phyloP scores from a whole-genome alignment of 2,797 vertebrate genomes.

The Sarcoramphus papa region DNA sequence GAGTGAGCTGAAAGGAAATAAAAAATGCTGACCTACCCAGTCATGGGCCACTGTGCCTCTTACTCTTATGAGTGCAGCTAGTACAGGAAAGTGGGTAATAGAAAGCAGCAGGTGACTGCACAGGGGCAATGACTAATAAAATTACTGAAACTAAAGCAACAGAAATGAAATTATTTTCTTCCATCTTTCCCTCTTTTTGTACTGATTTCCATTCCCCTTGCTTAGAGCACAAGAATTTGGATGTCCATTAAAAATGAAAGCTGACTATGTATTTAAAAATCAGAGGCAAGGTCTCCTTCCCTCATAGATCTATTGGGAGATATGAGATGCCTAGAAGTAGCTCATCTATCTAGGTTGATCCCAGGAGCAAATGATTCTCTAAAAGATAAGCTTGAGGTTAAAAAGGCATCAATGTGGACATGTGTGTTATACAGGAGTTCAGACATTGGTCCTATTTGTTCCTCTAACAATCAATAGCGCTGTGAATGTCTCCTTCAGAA shows the following conservation, averaged over 20 bases:
- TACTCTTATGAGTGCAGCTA: conserved; percentile 52
- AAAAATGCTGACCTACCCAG: conserved; percentile 79
- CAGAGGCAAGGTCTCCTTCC: neutral
- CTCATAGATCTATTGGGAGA: neutral
- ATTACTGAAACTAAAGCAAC: conserved; percentile 60
- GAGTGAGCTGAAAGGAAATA: conserved; percentile 79
- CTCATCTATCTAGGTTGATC: neutral
- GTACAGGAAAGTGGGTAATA: conserved; percentile 55
- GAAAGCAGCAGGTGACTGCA: conserved; percentile 54
- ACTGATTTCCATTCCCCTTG: neutral
- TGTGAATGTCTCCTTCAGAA: neutral
- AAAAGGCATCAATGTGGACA: neutral
- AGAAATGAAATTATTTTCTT: conserved; percentile 57
- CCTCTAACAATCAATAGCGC: neutral
- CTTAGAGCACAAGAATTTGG: neutral
- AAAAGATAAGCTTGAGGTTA: conserved; percentile 4
- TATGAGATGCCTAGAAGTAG: neutral
- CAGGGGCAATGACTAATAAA: conserved; percentile 31
- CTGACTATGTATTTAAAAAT: neutral
- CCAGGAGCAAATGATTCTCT: neutral
- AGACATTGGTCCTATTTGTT: neutral
- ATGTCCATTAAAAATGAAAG: neutral
- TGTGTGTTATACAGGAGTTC: neutral
- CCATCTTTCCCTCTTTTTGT: neutral
- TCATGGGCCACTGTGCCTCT: conserved; percentile 72